A percentile compares a stretch with the other conserved stretches of the same genome.
These are phyloP conservation scores for Strix aluco DNA, from an alignment of 2,113 vertebrate genomes.

Conservation along the genomic window DNA sequence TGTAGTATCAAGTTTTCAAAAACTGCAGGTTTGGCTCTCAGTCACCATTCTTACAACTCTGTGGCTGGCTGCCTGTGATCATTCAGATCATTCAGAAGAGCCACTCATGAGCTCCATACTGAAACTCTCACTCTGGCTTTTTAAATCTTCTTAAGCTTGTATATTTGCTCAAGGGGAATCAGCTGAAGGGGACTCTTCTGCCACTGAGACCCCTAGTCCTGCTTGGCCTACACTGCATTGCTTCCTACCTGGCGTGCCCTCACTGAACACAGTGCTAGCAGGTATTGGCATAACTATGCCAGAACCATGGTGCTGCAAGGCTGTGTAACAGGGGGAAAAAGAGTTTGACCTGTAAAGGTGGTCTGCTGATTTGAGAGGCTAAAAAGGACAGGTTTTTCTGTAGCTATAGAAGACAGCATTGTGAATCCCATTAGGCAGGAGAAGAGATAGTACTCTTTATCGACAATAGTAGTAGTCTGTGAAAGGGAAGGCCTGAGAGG, in stretches of 20 bases:
- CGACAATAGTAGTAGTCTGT: neutral
- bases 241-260: neutral
- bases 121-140: neutral
- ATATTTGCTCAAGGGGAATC: neutral
- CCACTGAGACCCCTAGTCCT: neutral
- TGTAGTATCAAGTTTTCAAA: neutral
- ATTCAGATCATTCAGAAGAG: neutral
- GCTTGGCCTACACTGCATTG: rapidly evolving
- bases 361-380: neutral
- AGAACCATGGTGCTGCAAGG: neutral
- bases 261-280: rapidly evolving
- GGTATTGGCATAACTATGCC: neutral
- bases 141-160: neutral
- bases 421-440: neutral
- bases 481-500: neutral
- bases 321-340: rapidly evolving
- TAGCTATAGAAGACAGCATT: neutral
- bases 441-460: neutral
- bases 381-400: neutral
- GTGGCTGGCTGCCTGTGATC: neutral
- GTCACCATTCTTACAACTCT: neutral
- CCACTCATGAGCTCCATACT: neutral
- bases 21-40: neutral
- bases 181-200: neutral
- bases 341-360: neutral